Evolutionary conservation across 2,113 vertebrate species (phyloP), one percentile per base, ranked within the genome.

Genomic region (Callocephalon fimbriatum): DNA sequence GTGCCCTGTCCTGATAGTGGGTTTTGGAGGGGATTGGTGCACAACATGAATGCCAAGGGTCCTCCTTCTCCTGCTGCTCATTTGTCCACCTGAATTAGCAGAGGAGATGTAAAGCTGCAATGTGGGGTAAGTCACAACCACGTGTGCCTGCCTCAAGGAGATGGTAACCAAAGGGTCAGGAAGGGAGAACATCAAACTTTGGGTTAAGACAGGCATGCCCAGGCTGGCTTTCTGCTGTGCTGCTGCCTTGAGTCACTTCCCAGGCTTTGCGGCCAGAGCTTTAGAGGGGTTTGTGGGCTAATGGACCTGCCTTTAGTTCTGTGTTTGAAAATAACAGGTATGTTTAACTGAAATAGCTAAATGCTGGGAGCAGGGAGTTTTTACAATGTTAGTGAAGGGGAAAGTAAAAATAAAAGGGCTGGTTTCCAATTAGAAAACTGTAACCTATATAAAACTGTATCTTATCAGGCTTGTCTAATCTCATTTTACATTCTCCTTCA

Each of bases 61-160:
- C 20, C 15, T 17, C 31, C 37, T 42, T 3, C 73, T 75, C 6
- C 73, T 37, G 47, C 61, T 77, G 56, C 65, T 38, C 15, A 0
- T 40, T 6, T 48, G 61, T 47, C 9, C 35, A 17, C 13, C 22
- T 0, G 1, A 12, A 14, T 2, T 51, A 19, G n/a, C 0, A 0
- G 21, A 58, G 18, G 27, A 2, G 12, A 45, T 21, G 58, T 10
- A 21, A 48, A 73, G 22, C 90, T 27, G 61, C 16, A 3, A 10
- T 12, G 23, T 0, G 4, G 47, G 87, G 42, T 67, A 50, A 71
- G 76, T 35, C 50, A 67, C 47, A 56, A 67, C 27, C 50, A 4
- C 50, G 0, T 0, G 2, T 5, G 45, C 47, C 61, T 15, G 21
- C 17, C 56, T 26, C 10, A 0, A 13, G 63, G 37, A 84, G 45